Percentiles rank a stretch among this genome's conserved stretches.
phyloP scores from a whole-genome alignment of 2,113 vertebrate species.

The Amia ocellicauda region DNA sequence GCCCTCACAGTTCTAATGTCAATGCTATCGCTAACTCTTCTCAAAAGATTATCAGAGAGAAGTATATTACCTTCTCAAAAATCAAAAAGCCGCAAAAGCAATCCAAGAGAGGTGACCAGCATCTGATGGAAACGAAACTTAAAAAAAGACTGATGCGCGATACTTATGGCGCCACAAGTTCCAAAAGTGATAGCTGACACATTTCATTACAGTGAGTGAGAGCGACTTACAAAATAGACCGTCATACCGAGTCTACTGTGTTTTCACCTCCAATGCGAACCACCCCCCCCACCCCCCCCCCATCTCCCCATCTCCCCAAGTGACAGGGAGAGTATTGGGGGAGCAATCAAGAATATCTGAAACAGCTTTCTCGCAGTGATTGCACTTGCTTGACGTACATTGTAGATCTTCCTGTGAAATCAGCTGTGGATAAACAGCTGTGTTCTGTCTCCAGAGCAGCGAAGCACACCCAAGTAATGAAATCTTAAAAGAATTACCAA shows the following conservation, averaged over 20 bases:
- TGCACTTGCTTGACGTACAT: slow-evolving; percentile 5
- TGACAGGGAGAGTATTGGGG: neutral
- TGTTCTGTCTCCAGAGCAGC: neutral
- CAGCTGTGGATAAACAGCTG: slow-evolving; percentile 13
- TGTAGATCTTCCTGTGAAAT: slow-evolving; percentile 6
- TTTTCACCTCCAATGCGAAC: neutral
- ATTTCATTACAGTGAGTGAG: neutral
- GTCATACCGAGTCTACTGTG: neutral
- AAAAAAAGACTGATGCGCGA: no score
- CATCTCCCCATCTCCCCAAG: neutral
- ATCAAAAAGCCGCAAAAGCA: no score
- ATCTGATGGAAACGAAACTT: no score
- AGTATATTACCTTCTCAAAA: no score
- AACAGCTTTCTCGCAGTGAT: neutral
- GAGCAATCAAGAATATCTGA: neutral
- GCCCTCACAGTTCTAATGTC: no score
- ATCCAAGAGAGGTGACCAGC: no score
- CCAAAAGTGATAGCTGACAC: neutral
- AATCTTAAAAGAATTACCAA: slow-evolving; percentile 1
- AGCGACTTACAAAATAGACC: neutral
- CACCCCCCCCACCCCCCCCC: no score
- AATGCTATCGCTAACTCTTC: no score
- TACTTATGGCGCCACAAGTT: no score
- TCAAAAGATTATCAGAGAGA: no score
- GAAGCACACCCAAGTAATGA: slow-evolving; percentile 8